Evolutionary conservation across 2,797 vertebrate species (phyloP).

Genomic region (Poliocrania exsul): DNA sequence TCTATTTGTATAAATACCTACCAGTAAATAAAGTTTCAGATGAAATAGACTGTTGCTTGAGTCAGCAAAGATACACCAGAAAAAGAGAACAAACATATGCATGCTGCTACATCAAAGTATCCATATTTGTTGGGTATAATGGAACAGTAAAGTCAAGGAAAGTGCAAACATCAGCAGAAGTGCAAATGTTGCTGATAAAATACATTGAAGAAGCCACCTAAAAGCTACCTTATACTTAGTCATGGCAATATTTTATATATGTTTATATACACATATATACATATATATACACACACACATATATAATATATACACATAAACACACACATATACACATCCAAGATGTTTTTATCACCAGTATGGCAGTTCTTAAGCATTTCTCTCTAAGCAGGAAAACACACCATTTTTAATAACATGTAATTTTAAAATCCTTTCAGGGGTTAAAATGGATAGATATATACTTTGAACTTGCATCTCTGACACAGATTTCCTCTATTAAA

Average conservation of each 20-base stretch:
- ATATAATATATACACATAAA: background rate
- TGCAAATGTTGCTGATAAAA: background rate
- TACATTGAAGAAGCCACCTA: background rate
- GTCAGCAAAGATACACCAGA: slow-evolving; percentile 22
- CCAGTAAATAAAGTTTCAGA: slow-evolving; percentile 6
- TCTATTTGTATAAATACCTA: background rate
- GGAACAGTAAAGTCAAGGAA: slow-evolving; percentile 32
- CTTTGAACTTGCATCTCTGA: background rate
- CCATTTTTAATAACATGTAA: background rate
- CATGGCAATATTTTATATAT: background rate
- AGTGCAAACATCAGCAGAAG: slow-evolving; percentile 50
- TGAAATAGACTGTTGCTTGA: background rate
- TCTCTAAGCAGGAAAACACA: background rate
- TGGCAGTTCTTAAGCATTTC: background rate
- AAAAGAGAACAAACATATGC: background rate
- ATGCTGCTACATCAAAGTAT: slow-evolving; percentile 10
- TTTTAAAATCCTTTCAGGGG: background rate
- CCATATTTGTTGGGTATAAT: slow-evolving; percentile 42
- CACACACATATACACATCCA: accelerated
- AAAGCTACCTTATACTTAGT: background rate
- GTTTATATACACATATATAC: background rate
- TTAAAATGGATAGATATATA: background rate
- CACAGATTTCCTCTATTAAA: background rate
- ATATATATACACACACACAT: background rate
- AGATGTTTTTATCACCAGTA: background rate